These are phyloP conservation scores for Acropternis orthonyx DNA, from an alignment of 2,797 vertebrate genomes.

Conservation along the genomic window DNA sequence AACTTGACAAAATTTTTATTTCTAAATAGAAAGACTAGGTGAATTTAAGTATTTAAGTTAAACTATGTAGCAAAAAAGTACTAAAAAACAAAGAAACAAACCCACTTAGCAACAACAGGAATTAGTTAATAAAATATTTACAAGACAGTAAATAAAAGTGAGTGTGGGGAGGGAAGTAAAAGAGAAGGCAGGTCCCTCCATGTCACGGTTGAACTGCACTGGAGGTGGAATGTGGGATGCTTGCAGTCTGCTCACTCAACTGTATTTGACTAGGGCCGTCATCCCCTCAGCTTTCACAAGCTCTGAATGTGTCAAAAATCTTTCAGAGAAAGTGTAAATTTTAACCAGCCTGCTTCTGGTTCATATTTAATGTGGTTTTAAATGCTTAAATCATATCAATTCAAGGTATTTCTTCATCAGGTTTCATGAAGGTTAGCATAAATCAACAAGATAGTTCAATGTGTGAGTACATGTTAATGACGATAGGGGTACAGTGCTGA, in stretches of 20 bases:
- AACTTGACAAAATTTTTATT: conserved; percentile 41
- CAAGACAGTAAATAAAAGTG: conserved; percentile 57
- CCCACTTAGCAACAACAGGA: background rate
- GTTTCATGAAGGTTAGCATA: conserved; percentile 23
- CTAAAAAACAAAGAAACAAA: background rate
- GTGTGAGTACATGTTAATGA: conserved; percentile 58
- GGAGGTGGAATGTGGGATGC: conserved; percentile 76
- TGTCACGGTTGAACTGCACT: conserved; percentile 81
- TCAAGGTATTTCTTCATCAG: conserved; percentile 59
- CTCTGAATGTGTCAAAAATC: conserved; percentile 82
- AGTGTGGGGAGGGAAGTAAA: conserved; percentile 38
- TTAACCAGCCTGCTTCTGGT: conserved; percentile 78
- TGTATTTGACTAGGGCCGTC: conserved; percentile 83
- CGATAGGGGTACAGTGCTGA: conserved; percentile 4
- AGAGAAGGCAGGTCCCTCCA: conserved; percentile 72
- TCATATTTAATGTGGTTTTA: conserved; percentile 76
- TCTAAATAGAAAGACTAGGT: conserved; percentile 21
- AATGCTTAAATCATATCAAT: conserved; percentile 62
- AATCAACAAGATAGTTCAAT: conserved; percentile 13
- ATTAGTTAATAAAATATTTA: conserved; percentile 70
- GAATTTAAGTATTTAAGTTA: conserved; percentile 27
- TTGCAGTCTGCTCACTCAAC: conserved; percentile 83
- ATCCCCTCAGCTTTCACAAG: conserved; percentile 79
- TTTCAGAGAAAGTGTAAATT: conserved; percentile 81
- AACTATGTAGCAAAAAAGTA: background rate